Conservation (phyloP, 2,797 vertebrate genomes). For the Lepus townsendii region DNA sequence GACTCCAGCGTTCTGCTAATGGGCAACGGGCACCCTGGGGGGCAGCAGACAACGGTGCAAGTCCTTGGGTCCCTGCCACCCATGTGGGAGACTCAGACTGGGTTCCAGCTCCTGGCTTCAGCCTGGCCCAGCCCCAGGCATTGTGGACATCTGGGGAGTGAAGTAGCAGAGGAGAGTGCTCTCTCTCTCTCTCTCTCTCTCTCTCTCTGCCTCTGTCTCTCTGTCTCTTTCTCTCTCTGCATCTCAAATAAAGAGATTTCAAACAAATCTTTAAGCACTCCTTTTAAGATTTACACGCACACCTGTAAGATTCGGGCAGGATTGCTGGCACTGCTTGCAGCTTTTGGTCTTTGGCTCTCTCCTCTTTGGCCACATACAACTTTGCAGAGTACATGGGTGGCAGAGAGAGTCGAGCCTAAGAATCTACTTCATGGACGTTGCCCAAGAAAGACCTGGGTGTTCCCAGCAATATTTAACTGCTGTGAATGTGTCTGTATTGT, state of each 20-base stretch:
- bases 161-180: too few species aligned
- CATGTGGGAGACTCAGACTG: too few species aligned
- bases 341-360: neutral
- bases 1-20: too few species aligned
- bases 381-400: rapidly evolving
- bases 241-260: neutral
- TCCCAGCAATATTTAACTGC: neutral
- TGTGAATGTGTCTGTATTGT: neutral
- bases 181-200: too few species aligned
- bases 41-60: too few species aligned
- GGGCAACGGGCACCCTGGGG: too few species aligned
- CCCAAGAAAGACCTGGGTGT: neutral
- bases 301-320: neutral
- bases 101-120: too few species aligned
- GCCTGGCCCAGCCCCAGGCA: too few species aligned
- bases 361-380: neutral
- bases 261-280: neutral
- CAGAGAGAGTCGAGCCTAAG: neutral
- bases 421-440: rapidly evolving
- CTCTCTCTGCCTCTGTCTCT: too few species aligned
- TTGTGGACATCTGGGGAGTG: too few species aligned
- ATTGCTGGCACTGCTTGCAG: neutral
- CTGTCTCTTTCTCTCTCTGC: too few species aligned
- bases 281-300: neutral
- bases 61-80: too few species aligned